Evolutionary conservation across 1,140 invertebrate species (phyloP).

Genomic region (Stegodyphus dumicola): DNA sequence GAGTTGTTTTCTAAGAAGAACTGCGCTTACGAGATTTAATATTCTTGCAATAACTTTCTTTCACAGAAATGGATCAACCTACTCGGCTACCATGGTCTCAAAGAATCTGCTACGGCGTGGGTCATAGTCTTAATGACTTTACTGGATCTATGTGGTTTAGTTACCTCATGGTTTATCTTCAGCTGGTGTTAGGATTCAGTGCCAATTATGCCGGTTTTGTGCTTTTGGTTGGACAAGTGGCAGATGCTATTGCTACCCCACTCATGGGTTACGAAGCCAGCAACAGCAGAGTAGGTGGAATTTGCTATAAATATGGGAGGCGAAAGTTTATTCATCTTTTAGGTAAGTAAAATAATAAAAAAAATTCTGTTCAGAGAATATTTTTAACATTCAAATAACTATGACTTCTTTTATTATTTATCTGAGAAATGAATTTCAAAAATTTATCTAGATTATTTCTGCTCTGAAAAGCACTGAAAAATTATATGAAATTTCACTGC

Average conservation of each 20-base stretch:
- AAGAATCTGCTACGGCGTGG: constrained; percentile 77
- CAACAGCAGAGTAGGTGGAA: constrained; percentile 75
- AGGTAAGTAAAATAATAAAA: constrained; percentile 29
- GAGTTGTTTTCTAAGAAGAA: neutral
- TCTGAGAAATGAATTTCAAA: too few relatives aligned
- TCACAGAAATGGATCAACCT: constrained; percentile 11
- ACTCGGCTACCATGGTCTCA: constrained; percentile 41
- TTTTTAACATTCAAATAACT: too few relatives aligned
- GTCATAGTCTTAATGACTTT: constrained; percentile 94
- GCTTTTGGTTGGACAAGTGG: constrained; percentile 86
- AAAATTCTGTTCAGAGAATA: too few relatives aligned
- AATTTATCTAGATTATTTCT: too few relatives aligned
- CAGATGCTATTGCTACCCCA: constrained; percentile 88
- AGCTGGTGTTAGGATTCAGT: constrained; percentile 83
- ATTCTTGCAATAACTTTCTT: neutral
- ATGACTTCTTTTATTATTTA: too few relatives aligned
- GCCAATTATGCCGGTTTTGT: constrained; percentile 80
- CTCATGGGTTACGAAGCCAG: constrained; percentile 86
- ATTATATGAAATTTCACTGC: too few relatives aligned
- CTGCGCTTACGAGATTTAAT: too few relatives aligned
- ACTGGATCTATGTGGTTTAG: constrained; percentile 98
- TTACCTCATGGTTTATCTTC: constrained; percentile 94
- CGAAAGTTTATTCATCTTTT: constrained; percentile 65
- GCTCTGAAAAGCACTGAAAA: too few relatives aligned
- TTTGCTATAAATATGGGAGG: constrained; percentile 64